A percentile compares a stretch with the other conserved stretches of the same genome.
These are phyloP conservation scores for Phocides pigmalion DNA, from an alignment of 1,140 invertebrate species.

Conservation along the genomic window DNA sequence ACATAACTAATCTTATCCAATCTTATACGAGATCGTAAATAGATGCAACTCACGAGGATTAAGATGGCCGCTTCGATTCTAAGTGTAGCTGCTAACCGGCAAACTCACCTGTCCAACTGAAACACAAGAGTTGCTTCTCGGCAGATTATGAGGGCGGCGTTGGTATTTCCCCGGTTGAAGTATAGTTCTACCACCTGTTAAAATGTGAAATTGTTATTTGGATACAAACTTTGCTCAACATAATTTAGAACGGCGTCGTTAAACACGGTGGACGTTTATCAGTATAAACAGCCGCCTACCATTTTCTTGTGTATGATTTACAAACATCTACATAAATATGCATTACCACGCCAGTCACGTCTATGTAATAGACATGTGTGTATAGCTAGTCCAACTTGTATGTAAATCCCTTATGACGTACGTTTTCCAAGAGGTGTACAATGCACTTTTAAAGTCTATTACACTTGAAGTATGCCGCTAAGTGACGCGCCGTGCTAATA, in stretches of 20 bases:
- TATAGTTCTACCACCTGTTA: too few species aligned
- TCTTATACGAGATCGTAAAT: too few species aligned
- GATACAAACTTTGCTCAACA: slow-evolving; percentile 9
- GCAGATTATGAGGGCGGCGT: too few species aligned
- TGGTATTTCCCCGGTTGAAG: too few species aligned
- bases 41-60: too few species aligned
- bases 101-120: too few species aligned
- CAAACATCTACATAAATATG: slow-evolving; percentile 47
- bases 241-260: slow-evolving; percentile 8
- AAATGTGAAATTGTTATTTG: slow-evolving; percentile 37
- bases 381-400: slow-evolving; percentile 51
- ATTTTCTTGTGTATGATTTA: slow-evolving; percentile 36
- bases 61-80: too few species aligned
- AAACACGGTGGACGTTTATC: neutral
- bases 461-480: slow-evolving; percentile 58
- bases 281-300: slow-evolving; percentile 30
- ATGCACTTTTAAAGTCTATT: slow-evolving; percentile 76
- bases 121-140: too few species aligned
- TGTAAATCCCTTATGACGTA: slow-evolving; percentile 68
- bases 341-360: slow-evolving; percentile 46
- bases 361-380: slow-evolving; percentile 50
- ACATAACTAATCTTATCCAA: too few species aligned
- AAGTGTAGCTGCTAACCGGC: too few species aligned
- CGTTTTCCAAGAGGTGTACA: slow-evolving; percentile 73
- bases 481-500: slow-evolving; percentile 43